These are phyloP conservation scores for Yponomeuta plumbellus DNA, from an alignment of 2,888 invertebrate genomes.

Conservation along the genomic window DNA sequence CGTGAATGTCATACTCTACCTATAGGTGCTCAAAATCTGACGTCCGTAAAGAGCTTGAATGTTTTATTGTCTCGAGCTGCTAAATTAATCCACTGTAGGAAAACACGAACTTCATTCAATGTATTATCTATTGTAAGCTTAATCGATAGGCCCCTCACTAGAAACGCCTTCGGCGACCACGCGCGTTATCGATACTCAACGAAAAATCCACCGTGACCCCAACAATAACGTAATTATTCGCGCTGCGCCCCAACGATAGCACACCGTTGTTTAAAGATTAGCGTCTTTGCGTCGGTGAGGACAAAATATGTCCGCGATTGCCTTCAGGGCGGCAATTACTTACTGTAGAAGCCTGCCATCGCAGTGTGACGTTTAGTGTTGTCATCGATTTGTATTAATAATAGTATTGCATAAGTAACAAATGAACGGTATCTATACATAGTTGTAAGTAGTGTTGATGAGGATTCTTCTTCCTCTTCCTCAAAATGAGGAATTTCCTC, in stretches of 20 bases:
- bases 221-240: constrained; percentile 67
- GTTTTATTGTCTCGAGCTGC: no score
- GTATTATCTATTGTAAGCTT: neutral
- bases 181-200: constrained; percentile 59
- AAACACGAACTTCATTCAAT: neutral
- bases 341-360: neutral
- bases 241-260: constrained; percentile 26
- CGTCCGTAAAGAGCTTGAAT: no score
- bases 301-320: neutral
- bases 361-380: neutral
- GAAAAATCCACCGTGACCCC: constrained; percentile 68
- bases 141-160: constrained; percentile 33
- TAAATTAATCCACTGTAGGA: neutral
- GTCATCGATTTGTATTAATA: no score
- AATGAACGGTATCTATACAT: no score
- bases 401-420: no score
- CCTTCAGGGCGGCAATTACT: neutral
- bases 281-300: neutral
- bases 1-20: no score
- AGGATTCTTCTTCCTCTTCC: no score
- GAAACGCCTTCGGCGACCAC: constrained; percentile 62
- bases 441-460: no score
- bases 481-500: no score
- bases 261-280: constrained; percentile 23
- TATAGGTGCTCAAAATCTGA: no score